A percentile compares a stretch with the other conserved stretches of the same genome.
These are phyloP conservation scores for Trisateles emortualis DNA, from an alignment of 2,888 invertebrate species.

Conservation along the genomic window DNA sequence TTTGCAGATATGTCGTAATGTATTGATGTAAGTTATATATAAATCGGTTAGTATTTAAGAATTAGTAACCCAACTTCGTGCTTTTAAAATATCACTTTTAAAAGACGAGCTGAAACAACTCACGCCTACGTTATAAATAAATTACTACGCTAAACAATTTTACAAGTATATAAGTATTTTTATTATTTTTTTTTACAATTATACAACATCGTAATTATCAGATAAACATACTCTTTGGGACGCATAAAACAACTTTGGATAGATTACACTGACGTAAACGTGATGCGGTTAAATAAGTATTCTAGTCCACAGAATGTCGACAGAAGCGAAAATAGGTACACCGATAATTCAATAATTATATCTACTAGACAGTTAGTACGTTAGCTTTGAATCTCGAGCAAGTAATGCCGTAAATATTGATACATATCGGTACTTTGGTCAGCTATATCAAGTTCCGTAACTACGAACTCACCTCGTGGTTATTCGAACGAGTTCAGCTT, in stretches of 20 bases:
- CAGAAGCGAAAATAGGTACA: slow-evolving; percentile 50
- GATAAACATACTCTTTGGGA: slow-evolving; percentile 85
- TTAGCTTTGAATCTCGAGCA: slow-evolving; percentile 32
- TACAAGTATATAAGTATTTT: slow-evolving; percentile 83
- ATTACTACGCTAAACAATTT: slow-evolving; percentile 83
- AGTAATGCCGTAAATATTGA: slow-evolving; percentile 31
- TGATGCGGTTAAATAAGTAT: slow-evolving; percentile 33
- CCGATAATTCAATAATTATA: slow-evolving; percentile 38
- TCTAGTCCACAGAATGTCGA: slow-evolving; percentile 35
- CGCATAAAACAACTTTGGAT: slow-evolving; percentile 82
- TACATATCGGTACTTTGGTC: slow-evolving; percentile 33
- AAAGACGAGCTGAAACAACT: slow-evolving; percentile 76
- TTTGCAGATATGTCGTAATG: slow-evolving; percentile 65
- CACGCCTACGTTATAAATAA: slow-evolving; percentile 77
- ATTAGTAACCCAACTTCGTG: slow-evolving; percentile 73
- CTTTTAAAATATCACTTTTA: slow-evolving; percentile 82
- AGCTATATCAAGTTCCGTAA: slow-evolving; percentile 21
- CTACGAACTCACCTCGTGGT: slow-evolving; percentile 20
- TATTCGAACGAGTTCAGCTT: slow-evolving; percentile 27
- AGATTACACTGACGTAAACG: slow-evolving; percentile 56
- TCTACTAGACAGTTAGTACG: slow-evolving; percentile 42
- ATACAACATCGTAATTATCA: slow-evolving; percentile 80
- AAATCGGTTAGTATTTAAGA: slow-evolving; percentile 67
- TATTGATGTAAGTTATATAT: slow-evolving; percentile 49
- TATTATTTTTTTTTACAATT: slow-evolving; percentile 83